Percentiles rank a stretch among this genome's conserved stretches.
Conservation (phyloP, 1,140 invertebrate genomes). For the Riptortus pedestris region DNA sequence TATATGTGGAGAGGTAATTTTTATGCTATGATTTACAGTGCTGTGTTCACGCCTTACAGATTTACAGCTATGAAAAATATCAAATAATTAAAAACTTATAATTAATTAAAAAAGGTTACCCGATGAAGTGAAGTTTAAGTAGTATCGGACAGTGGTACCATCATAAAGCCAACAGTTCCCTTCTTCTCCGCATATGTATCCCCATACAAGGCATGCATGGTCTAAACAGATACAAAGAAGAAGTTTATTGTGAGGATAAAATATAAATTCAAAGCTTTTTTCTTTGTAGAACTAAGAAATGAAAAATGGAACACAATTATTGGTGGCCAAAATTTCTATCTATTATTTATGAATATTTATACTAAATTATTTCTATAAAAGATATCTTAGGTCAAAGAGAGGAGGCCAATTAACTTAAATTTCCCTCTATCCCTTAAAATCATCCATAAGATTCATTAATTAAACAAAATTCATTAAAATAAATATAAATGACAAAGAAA, state of each 20-base stretch:
- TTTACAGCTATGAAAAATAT: background rate
- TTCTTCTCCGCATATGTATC: constrained; percentile 55
- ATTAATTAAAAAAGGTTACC: constrained; percentile 34
- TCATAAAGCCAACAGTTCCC: constrained; percentile 67
- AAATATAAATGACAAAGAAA: no score
- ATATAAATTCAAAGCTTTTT: no score
- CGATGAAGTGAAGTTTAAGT: constrained; percentile 55
- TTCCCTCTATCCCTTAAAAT: no score
- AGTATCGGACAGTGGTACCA: constrained; percentile 50
- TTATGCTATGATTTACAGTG: background rate
- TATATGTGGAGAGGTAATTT: background rate
- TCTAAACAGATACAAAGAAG: constrained; percentile 15
- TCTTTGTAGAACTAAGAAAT: background rate
- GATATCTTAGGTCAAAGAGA: no score
- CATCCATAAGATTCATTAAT: no score
- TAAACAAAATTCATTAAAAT: no score
- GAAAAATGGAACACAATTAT: background rate
- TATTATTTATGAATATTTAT: background rate
- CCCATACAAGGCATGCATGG: constrained; percentile 57
- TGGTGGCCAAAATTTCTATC: background rate
- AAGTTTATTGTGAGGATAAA: no score
- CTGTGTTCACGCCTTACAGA: background rate
- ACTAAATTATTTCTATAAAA: background rate
- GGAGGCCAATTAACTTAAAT: no score
- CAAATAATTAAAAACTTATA: background rate